Percentiles rank a stretch among this genome's conserved stretches.
Conservation (phyloP, 2,888 invertebrate species). For the Xestia sexstrigata region DNA sequence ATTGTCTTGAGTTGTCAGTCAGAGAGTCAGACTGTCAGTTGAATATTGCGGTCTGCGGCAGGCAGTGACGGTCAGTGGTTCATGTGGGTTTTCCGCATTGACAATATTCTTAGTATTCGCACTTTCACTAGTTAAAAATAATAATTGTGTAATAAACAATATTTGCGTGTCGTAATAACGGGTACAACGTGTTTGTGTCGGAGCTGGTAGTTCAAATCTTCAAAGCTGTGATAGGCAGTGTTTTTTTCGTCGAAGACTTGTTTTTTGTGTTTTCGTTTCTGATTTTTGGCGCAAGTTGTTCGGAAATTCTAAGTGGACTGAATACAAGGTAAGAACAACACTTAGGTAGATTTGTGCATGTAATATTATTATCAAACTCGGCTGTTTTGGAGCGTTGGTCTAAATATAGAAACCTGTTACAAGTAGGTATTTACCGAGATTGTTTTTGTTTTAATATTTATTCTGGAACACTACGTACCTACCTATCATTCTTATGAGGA, state of each 20-base stretch:
- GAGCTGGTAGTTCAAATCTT: slow-evolving; percentile 52
- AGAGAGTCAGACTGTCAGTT: slow-evolving; percentile 76
- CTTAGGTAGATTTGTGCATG: not conserved
- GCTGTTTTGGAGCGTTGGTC: slow-evolving; percentile 66
- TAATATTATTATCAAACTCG: slow-evolving; percentile 6
- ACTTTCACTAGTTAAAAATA: slow-evolving; percentile 79
- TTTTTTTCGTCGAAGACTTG: slow-evolving; percentile 77
- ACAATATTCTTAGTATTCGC: slow-evolving; percentile 75
- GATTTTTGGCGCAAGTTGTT: slow-evolving; percentile 77
- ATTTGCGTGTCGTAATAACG: slow-evolving; percentile 47
- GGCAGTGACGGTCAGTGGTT: slow-evolving; percentile 66
- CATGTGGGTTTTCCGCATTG: slow-evolving; percentile 70
- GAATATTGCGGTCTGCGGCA: slow-evolving; percentile 82
- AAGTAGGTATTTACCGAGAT: slow-evolving; percentile 20
- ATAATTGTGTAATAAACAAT: slow-evolving; percentile 72
- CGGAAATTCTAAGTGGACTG: slow-evolving; percentile 69
- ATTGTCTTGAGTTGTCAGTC: slow-evolving; percentile 60
- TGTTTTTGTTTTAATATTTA: slow-evolving; percentile 41
- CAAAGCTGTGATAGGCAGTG: slow-evolving; percentile 70
- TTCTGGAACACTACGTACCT: not conserved
- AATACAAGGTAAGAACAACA: slow-evolving; percentile 78
- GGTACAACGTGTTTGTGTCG: slow-evolving; percentile 38
- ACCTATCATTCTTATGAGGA: not conserved
- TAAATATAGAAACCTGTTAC: slow-evolving; percentile 77
- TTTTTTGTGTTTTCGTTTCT: slow-evolving; percentile 79